phyloP scores from a whole-genome alignment of 1,140 invertebrate genomes.

The Harlomillsia oculata region DNA sequence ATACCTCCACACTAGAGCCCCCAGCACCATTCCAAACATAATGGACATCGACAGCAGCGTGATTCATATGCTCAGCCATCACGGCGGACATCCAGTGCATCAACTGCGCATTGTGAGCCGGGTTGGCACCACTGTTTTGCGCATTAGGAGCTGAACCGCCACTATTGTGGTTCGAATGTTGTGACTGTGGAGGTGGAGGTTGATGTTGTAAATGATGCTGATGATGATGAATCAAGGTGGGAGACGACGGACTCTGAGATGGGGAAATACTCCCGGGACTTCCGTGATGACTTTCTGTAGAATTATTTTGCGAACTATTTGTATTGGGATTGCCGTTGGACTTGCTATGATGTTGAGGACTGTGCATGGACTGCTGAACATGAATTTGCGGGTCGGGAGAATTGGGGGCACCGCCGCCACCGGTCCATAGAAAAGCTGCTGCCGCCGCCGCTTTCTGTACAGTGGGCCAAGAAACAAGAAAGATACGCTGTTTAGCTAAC shows the following conservation, averaged over 20 bases:
- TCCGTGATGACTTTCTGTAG: conserved; percentile 8
- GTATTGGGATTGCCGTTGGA: conserved; percentile 5
- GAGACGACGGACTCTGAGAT: conserved; percentile 14
- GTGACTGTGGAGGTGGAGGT: background rate
- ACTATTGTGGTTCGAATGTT: conserved; percentile 3
- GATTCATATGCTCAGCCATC: conserved; percentile 66
- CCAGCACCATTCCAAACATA: conserved; percentile 55
- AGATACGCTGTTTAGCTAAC: too few relatives aligned
- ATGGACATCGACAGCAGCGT: conserved; percentile 47
- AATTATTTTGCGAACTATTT: conserved; percentile 7
- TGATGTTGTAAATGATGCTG: background rate
- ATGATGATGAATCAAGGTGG: conserved; percentile 1
- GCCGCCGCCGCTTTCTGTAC: conserved; percentile 20
- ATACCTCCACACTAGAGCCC: too few relatives aligned
- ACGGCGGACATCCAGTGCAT: conserved; percentile 71
- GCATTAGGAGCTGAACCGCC: background rate
- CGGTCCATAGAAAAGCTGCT: conserved; percentile 23
- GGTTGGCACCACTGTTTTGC: background rate
- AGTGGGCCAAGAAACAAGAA: conserved; percentile 5
- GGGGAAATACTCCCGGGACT: conserved; percentile 24
- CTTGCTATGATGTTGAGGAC: conserved; percentile 7
- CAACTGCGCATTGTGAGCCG: conserved; percentile 40
- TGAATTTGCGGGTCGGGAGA: conserved; percentile 18
- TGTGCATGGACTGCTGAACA: conserved; percentile 7
- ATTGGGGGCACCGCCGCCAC: conserved; percentile 5